phyloP scores from a whole-genome alignment of 2,888 invertebrate genomes.

The Rhabditophanes sp. region DNA sequence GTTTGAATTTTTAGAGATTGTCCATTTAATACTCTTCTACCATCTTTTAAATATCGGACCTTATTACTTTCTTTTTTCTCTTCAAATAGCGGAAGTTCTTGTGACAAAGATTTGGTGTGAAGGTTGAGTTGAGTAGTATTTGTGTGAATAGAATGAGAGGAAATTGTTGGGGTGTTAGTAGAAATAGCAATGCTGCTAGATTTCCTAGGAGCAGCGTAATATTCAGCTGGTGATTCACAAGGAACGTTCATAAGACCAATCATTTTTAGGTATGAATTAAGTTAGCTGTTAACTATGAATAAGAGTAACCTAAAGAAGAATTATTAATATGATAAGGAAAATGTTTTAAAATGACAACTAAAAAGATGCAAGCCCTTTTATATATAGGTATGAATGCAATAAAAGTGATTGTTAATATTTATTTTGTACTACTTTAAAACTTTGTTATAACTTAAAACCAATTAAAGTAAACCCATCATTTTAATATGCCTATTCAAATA shows the following conservation, averaged over 20 bases:
- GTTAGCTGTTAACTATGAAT: too few relatives aligned
- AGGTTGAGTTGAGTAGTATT: conserved; percentile 1
- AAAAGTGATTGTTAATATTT: too few relatives aligned
- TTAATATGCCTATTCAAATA: too few relatives aligned
- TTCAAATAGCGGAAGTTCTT: conserved; percentile 14
- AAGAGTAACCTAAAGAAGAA: too few relatives aligned
- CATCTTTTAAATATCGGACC: conserved; percentile 27
- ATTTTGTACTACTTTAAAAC: too few relatives aligned
- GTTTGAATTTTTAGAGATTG: conserved; percentile 12
- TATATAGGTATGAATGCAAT: too few relatives aligned
- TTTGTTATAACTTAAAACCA: too few relatives aligned
- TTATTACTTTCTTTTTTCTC: conserved; percentile 17
- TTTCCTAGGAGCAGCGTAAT: conserved; percentile 24
- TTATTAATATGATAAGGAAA: too few relatives aligned
- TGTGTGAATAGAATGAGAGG: not conserved
- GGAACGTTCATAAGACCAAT: conserved; percentile 37
- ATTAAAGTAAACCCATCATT: too few relatives aligned
- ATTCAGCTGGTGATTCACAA: conserved; percentile 30
- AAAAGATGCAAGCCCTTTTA: too few relatives aligned
- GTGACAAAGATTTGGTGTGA: conserved; percentile 1
- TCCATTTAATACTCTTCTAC: conserved; percentile 22
- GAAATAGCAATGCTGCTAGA: not conserved
- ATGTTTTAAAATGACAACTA: too few relatives aligned
- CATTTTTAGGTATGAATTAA: too few relatives aligned
- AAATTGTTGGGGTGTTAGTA: conserved; percentile 3